Percentiles rank a stretch among this genome's conserved stretches.
phyloP scores from a whole-genome alignment of 2,797 vertebrate genomes.

The Trematomus bernacchii region DNA sequence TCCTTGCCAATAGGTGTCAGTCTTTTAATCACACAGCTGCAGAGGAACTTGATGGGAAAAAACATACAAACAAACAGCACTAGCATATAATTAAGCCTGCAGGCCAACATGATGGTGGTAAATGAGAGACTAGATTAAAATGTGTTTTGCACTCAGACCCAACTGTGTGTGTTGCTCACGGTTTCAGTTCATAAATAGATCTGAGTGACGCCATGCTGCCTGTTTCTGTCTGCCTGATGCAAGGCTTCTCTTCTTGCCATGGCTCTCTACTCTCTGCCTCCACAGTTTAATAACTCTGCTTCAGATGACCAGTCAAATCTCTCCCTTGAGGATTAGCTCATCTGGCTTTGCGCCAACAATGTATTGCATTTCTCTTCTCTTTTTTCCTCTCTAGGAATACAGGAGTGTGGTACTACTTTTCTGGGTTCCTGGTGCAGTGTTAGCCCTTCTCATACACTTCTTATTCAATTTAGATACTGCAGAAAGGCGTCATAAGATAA shows the following conservation, averaged over 20 bases:
- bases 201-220: neutral
- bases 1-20: conserved; percentile 38
- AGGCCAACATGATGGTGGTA: conserved; percentile 31
- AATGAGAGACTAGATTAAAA: conserved; percentile 60
- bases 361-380: conserved; percentile 5
- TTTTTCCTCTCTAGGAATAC: conserved; percentile 1
- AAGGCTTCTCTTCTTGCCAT: conserved; percentile 25
- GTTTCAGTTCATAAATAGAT: conserved; percentile 63
- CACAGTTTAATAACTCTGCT: conserved; percentile 13
- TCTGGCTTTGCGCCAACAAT: neutral
- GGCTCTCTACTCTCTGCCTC: conserved; percentile 12
- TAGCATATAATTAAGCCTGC: conserved; percentile 52
- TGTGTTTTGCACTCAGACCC: conserved; percentile 11
- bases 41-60: neutral
- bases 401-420: neutral
- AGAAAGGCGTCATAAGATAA: neutral
- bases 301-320: conserved; percentile 24
- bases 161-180: conserved; percentile 11
- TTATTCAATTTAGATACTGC: neutral
- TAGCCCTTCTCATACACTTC: neutral
- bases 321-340: conserved; percentile 1
- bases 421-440: neutral
- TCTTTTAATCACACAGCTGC: conserved; percentile 25
- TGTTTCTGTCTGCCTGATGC: conserved; percentile 20
- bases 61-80: conserved; percentile 38